phyloP scores from a whole-genome alignment of 2,797 vertebrate species.

The Halcyon leucocephala region DNA sequence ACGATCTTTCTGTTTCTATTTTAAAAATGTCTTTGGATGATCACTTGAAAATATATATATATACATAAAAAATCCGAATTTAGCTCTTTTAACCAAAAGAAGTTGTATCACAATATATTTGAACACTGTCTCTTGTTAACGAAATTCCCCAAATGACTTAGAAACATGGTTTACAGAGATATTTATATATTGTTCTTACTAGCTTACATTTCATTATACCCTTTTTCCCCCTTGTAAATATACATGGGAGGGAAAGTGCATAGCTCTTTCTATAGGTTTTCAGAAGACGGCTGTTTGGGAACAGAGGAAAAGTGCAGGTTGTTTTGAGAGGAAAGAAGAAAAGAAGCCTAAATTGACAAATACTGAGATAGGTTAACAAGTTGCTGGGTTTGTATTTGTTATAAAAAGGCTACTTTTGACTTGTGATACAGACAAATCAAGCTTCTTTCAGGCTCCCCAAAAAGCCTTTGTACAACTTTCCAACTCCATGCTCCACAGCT shows the following conservation, averaged over 20 bases:
- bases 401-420: not conserved
- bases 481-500: not conserved
- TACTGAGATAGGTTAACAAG: not conserved
- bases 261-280: conserved; percentile 36
- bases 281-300: conserved; percentile 1
- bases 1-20: not conserved
- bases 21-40: not conserved
- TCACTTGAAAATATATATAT: not conserved
- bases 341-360: conserved; percentile 6
- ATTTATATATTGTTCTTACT: conserved; percentile 1
- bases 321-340: not conserved
- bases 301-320: conserved; percentile 1
- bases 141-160: not conserved
- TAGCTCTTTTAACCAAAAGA: not conserved
- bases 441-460: not conserved
- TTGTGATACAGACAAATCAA: not conserved
- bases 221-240: conserved; percentile 32
- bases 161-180: conserved; percentile 26
- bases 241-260: not conserved
- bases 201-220: conserved; percentile 29
- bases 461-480: not conserved
- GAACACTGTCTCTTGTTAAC: not conserved
- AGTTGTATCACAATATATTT: not conserved
- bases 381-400: not conserved
- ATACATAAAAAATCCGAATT: not conserved